Conservation (phyloP, 1,140 invertebrate genomes). For the Agraylea sexmaculata region DNA sequence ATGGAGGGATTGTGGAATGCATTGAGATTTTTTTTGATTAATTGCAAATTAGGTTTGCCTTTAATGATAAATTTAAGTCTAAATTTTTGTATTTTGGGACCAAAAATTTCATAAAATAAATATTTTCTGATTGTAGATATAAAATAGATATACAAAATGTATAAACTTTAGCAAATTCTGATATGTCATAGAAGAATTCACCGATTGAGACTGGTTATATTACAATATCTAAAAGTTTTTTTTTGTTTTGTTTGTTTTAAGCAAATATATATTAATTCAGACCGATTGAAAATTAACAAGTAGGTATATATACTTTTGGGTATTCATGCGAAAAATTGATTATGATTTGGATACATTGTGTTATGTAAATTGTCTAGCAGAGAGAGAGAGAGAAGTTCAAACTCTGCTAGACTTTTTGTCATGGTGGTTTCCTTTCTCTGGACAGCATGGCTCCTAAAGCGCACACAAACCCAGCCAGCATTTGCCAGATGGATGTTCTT, state of each 20-base stretch:
- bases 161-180: no score
- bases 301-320: background rate
- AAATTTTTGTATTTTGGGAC: no score
- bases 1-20: no score
- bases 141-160: no score
- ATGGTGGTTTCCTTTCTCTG: conserved; percentile 21
- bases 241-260: background rate
- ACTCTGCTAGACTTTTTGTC: conserved; percentile 6
- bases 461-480: conserved; percentile 34
- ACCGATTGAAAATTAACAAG: background rate
- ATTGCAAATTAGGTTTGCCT: no score
- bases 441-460: conserved; percentile 34
- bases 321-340: background rate
- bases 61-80: no score
- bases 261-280: background rate
- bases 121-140: no score
- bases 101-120: no score
- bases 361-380: background rate
- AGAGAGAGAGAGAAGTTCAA: background rate
- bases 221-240: conserved; percentile 4
- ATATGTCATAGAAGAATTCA: no score
- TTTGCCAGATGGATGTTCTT: conserved; percentile 31
- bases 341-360: background rate
- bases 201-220: no score
- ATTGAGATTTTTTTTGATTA: no score